Conservation (phyloP, 2,113 vertebrate genomes). For the Rissa tridactyla region DNA sequence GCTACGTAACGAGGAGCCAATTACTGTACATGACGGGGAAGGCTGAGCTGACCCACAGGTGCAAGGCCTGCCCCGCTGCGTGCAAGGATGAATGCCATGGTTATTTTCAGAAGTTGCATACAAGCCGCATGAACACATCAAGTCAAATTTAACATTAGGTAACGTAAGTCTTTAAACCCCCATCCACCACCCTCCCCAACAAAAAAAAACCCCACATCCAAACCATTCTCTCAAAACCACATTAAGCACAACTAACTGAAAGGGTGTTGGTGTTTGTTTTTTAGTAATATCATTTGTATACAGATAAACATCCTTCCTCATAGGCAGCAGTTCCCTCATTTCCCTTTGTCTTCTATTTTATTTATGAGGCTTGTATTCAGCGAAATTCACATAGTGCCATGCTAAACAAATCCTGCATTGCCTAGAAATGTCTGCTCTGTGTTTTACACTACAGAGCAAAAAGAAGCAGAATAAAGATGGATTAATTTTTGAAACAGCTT, state of each 20-base stretch:
- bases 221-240: background rate
- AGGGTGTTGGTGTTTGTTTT: background rate
- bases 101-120: constrained; percentile 35
- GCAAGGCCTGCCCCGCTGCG: constrained; percentile 24
- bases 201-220: background rate
- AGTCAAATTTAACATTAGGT: background rate
- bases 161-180: background rate
- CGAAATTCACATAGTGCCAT: rapidly evolving
- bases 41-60: constrained; percentile 19
- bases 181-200: no score
- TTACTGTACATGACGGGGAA: background rate
- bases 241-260: background rate
- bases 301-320: background rate
- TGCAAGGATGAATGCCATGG: background rate
- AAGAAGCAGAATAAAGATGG: background rate
- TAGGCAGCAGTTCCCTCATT: background rate
- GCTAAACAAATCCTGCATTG: background rate
- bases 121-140: background rate
- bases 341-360: background rate
- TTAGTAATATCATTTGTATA: background rate
- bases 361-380: background rate
- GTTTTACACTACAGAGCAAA: background rate
- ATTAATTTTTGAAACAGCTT: background rate
- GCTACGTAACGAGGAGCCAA: background rate
- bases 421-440: background rate